Conservation (phyloP, 2,113 vertebrate genomes). For the Serinus canaria region DNA sequence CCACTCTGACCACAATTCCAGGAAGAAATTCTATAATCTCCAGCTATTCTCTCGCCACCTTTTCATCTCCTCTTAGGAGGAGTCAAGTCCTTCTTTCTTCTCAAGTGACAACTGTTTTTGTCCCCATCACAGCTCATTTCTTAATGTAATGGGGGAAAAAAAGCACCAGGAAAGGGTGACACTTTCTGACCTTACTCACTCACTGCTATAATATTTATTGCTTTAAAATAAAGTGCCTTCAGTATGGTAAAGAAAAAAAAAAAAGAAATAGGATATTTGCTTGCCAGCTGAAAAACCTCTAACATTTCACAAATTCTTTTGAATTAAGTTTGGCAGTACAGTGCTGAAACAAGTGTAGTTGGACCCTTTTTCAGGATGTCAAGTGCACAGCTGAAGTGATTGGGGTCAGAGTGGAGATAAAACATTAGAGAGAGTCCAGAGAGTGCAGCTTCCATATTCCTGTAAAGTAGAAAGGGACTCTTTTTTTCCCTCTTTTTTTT, state of each 20-base stretch:
- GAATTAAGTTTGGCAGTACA: background rate
- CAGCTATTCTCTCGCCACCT: background rate
- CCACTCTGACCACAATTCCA: background rate
- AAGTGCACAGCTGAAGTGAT: constrained; percentile 15
- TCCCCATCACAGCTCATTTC: background rate
- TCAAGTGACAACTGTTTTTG: background rate
- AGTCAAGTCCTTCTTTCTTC: background rate
- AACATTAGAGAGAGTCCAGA: background rate
- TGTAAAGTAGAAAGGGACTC: background rate
- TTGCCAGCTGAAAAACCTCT: background rate
- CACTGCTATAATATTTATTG: background rate
- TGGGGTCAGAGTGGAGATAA: background rate
- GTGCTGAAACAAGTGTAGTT: background rate
- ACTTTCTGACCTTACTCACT: background rate
- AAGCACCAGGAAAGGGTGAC: background rate
- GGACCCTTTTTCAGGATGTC: background rate
- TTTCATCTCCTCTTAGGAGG: background rate
- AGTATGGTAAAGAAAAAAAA: background rate
- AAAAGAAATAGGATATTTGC: background rate
- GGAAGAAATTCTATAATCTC: background rate
- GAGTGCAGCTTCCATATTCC: background rate
- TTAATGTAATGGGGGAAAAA: background rate
- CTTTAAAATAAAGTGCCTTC: background rate
- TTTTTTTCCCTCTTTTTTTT: background rate
- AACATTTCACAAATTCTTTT: background rate